Evolutionary conservation across 2,113 vertebrate species (phyloP).

Genomic region (Colinus virginianus): DNA sequence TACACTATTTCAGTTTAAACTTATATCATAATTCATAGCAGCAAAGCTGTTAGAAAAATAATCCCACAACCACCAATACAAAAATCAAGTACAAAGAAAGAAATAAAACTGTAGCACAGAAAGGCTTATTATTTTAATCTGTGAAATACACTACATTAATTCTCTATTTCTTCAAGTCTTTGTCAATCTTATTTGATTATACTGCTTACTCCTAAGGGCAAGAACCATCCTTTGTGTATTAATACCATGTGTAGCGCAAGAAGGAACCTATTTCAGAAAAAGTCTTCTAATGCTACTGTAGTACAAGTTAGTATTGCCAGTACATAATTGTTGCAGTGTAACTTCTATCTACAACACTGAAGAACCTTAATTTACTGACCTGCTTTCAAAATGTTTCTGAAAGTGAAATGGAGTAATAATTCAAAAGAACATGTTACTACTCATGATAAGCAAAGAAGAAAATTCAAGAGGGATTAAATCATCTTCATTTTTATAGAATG

Average conservation of each 20-base stretch:
- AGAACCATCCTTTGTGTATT: not conserved
- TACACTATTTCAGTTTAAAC: not conserved
- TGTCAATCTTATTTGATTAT: not conserved
- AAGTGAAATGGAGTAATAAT: constrained; percentile 10
- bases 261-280: not conserved
- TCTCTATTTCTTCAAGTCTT: not conserved
- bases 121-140: not conserved
- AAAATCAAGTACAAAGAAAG: no score
- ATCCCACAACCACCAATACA: not conserved
- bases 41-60: not conserved
- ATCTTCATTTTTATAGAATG: constrained; percentile 6
- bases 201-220: not conserved
- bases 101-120: no score
- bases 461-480: constrained; percentile 6
- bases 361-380: not conserved
- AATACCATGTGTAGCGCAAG: not conserved
- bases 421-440: constrained; percentile 11
- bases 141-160: not conserved
- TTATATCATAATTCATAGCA: accelerated
- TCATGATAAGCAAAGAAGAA: constrained; percentile 19
- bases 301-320: not conserved
- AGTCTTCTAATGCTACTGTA: not conserved
- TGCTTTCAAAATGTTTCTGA: not conserved
- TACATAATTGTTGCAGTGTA: not conserved
- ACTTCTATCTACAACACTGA: not conserved